phyloP scores from a whole-genome alignment of 2,888 invertebrate species.

The Drosophila falleni region DNA sequence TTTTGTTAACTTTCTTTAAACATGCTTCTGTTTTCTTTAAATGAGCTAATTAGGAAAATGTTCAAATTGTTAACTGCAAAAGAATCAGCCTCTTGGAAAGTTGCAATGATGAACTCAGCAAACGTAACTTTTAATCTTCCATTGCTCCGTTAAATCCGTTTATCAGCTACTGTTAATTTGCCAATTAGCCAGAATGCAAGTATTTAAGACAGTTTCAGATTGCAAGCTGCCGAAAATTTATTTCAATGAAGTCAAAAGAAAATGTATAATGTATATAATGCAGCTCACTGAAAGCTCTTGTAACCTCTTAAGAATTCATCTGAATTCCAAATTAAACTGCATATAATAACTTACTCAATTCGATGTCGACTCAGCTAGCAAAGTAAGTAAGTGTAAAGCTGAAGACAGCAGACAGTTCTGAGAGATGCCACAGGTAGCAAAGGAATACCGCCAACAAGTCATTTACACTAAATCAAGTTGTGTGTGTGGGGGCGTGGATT shows the following conservation, averaged over 20 bases:
- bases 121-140: too few relatives aligned
- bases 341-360: conserved; percentile 1
- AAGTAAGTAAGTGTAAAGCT: neutral
- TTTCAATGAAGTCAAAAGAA: neutral
- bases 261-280: neutral
- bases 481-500: neutral
- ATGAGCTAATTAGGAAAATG: neutral
- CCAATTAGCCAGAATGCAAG: neutral
- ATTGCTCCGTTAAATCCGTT: neutral
- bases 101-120: neutral
- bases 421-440: conserved; percentile 21
- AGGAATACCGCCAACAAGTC: conserved; percentile 8
- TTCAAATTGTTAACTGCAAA: neutral
- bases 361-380: conserved; percentile 2
- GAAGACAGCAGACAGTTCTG: neutral
- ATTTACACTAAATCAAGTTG: conserved; percentile 35
- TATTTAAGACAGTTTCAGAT: neutral
- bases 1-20: too few relatives aligned
- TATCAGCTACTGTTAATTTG: neutral
- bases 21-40: too few relatives aligned
- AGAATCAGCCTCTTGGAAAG: neutral
- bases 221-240: neutral
- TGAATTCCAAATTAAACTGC: neutral
- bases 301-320: neutral
- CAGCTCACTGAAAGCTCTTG: neutral